phyloP scores from a whole-genome alignment of 1,140 invertebrate genomes.

The Chionoecetes opilio region DNA sequence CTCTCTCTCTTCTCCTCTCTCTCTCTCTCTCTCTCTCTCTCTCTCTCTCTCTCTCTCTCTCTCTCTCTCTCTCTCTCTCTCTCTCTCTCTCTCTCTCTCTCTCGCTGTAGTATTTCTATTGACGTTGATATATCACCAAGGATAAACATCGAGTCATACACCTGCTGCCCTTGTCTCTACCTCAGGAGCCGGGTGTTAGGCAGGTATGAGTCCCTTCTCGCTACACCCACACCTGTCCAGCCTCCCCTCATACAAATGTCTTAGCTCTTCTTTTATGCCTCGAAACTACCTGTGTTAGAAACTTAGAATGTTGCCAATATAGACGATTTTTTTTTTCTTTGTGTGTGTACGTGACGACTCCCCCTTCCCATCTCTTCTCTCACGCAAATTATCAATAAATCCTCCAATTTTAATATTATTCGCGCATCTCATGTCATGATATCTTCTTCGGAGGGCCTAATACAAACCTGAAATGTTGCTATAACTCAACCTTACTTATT shows the following conservation, averaged over 20 bases:
- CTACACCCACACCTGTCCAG: neutral
- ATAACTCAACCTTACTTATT: too few species aligned
- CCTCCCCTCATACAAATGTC: neutral
- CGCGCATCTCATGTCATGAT: neutral
- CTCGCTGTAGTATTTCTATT: neutral
- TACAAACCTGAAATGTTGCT: too few species aligned
- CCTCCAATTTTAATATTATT: neutral
- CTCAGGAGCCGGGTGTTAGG: neutral
- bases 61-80: neutral
- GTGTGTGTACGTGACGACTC: too few species aligned
- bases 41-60: conserved; percentile 8
- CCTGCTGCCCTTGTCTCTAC: neutral
- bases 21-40: conserved; percentile 1
- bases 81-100: conserved; percentile 25
- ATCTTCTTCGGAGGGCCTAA: too few species aligned
- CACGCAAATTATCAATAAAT: neutral
- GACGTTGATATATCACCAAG: neutral
- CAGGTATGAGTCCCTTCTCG: neutral
- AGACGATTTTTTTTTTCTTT: too few species aligned
- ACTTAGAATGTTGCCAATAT: too few species aligned
- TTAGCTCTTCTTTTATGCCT: too few species aligned
- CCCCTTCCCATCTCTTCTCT: neutral
- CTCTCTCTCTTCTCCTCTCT: too few species aligned
- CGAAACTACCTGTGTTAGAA: too few species aligned
- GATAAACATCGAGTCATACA: neutral